Evolutionary conservation across 2,113 vertebrate genomes (phyloP).

Genomic region (Uria aalge): DNA sequence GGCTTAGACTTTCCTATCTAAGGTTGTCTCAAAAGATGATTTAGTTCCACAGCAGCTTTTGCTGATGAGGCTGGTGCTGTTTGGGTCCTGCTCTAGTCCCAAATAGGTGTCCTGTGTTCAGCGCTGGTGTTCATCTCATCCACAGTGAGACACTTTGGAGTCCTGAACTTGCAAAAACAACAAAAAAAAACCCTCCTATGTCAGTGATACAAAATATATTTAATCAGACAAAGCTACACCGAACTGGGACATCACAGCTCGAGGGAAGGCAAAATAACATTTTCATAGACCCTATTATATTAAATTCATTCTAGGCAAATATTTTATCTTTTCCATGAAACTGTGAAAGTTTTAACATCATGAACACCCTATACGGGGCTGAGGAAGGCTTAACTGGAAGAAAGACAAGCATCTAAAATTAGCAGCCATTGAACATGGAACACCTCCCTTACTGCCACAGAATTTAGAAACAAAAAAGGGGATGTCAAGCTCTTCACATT

Average conservation of each 20-base stretch:
- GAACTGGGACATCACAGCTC: not conserved
- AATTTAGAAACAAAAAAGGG: conserved; percentile 44
- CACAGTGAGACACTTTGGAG: not conserved
- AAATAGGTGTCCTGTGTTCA: not conserved
- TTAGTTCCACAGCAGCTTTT: not conserved
- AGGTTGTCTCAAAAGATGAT: not conserved
- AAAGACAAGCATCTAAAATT: not conserved
- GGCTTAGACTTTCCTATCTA: not conserved
- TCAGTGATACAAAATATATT: not conserved
- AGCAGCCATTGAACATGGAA: not conserved
- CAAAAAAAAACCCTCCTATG: not conserved
- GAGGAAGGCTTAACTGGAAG: not conserved
- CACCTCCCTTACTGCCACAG: not conserved
- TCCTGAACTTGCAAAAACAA: not conserved
- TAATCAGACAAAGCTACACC: not conserved
- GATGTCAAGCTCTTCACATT: conserved; percentile 55
- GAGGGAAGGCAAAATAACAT: not conserved
- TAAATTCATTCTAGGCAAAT: not conserved
- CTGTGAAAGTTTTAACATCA: not conserved
- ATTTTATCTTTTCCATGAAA: not conserved
- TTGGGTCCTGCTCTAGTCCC: not conserved
- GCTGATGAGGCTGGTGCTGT: not conserved
- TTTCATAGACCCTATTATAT: not conserved
- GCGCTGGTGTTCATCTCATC: not conserved
- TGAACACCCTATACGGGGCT: not conserved